Base-by-base conservation (phyloP, 2,888 invertebrate genomes). In the Trichopoda pennipes region DNA sequence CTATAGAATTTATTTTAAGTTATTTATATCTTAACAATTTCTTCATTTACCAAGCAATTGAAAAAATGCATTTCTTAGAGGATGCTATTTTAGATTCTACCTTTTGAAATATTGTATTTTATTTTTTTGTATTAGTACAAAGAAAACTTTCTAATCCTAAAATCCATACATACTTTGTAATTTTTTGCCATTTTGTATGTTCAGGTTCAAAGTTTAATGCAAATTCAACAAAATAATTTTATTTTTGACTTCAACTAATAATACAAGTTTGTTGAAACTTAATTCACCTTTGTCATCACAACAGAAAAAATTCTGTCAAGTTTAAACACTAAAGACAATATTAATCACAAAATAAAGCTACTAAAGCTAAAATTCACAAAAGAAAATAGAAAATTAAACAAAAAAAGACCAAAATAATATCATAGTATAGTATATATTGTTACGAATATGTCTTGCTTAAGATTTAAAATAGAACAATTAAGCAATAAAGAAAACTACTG, bases 241-340 rank as follows among this genome's bases (percentile, higher is more conserved):
- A 85, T 85, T 81, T 78, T 84, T 84, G 86, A 88, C 86, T 88
- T 89, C 89, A 89, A 88, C 89, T 87, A 86, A 88, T 86, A 85
- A 86, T 89, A 88, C 86, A 85, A 85, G 85, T 85, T 85, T 85
- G 85, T 85, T 85, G 86, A 85, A 84, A 85, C 28, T 28, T 28
- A 28, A 7, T 44, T 44, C 12, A 44, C 16, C 47, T 17, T 17
- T 19, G 4, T 16, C 4, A 49, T 1, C 47, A 49, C 8, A 8
- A 49, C 17, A 19, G 47, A 17, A 49, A 7, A 17, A 8, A 17
- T 49, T 49, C 17, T 19, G 1, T 69, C 58, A 44, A 80, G 64
- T 80, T 80, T 73, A 56, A 78, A 53, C 3, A 49, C 58, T 53
- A 32, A 63, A 68, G 55, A 42, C 53, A 63, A 49, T 68, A 55